Conservation (phyloP, 1,140 invertebrate species). For the Zaprionus tsacasi region DNA sequence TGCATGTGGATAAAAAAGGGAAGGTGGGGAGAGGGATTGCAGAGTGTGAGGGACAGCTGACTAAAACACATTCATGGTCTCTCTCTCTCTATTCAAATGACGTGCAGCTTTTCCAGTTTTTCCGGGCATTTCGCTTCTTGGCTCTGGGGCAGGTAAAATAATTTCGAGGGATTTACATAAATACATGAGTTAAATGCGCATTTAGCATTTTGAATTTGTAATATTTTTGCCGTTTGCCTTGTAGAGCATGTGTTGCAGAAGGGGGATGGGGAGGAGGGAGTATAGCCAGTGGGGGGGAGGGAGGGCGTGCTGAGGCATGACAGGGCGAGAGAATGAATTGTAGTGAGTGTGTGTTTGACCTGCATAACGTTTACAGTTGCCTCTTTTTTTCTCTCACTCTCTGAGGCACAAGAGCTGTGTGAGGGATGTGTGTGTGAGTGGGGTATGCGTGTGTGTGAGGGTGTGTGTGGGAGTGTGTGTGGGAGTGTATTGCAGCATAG, state of each 20-base stretch:
- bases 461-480: conserved; percentile 3
- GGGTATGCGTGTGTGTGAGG: conserved; percentile 34
- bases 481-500: conserved; percentile 11
- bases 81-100: conserved; percentile 67
- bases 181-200: conserved; percentile 84
- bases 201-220: conserved; percentile 83
- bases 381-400: conserved; percentile 28
- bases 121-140: conserved; percentile 21
- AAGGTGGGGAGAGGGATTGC: not conserved
- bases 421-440: conserved; percentile 1
- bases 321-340: conserved; percentile 21
- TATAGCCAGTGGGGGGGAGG: not conserved
- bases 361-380: conserved; percentile 26
- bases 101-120: conserved; percentile 51
- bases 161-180: conserved; percentile 82
- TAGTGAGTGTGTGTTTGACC: conserved; percentile 34
- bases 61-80: conserved; percentile 28
- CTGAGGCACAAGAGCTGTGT: conserved; percentile 28
- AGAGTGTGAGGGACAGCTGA: not conserved
- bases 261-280: not conserved
- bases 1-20: conserved; percentile 33
- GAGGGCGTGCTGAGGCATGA: not conserved
- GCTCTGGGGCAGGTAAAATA: conserved; percentile 53
- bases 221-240: conserved; percentile 75
- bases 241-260: conserved; percentile 51